These are phyloP conservation scores for Anguilla anguilla DNA, from an alignment of 2,797 vertebrate genomes.

Conservation along the genomic window DNA sequence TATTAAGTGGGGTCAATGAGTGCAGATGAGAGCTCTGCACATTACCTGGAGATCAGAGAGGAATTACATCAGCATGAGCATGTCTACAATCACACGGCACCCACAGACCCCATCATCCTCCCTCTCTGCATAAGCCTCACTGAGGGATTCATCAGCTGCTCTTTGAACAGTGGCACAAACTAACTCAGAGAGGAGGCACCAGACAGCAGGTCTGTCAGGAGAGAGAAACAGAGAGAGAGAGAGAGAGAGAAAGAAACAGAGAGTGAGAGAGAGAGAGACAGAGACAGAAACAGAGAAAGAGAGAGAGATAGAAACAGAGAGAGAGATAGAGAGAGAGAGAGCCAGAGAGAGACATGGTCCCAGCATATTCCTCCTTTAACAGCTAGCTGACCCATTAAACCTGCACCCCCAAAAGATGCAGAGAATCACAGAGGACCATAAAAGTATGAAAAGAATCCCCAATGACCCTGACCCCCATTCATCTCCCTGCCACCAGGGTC, in stretches of 20 bases:
- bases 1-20: background rate
- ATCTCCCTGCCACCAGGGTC: background rate
- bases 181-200: background rate
- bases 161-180: background rate
- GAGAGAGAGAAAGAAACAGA: background rate
- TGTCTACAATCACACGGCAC: conserved; percentile 33
- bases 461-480: background rate
- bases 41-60: conserved; percentile 29
- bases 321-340: background rate
- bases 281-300: no score
- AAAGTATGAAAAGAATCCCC: background rate
- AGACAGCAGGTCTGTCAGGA: background rate
- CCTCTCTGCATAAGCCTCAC: background rate
- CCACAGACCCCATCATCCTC: background rate
- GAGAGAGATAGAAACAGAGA: no score
- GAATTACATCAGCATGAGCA: conserved; percentile 32
- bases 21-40: background rate
- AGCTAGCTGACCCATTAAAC: background rate
- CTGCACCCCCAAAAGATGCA: background rate
- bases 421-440: background rate
- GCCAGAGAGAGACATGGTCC: background rate
- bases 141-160: background rate
- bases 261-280: no score
- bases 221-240: background rate
- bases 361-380: background rate